These are phyloP conservation scores for Sebastes oblongus DNA, from an alignment of 2,797 vertebrate genomes.

Conservation along the genomic window DNA sequence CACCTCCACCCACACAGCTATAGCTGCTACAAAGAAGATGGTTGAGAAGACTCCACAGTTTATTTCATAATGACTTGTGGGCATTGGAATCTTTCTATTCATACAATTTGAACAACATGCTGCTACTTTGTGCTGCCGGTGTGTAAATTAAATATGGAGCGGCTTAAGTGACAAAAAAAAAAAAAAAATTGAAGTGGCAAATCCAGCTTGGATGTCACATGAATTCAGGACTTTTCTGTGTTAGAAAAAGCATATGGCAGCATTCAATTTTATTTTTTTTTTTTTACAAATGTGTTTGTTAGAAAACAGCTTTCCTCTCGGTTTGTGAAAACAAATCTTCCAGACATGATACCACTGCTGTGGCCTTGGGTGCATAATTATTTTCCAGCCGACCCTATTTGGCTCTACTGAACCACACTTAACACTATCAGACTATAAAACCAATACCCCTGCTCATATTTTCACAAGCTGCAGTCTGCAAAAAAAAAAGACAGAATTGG, in stretches of 20 bases:
- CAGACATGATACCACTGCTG: not conserved
- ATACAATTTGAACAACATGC: not conserved
- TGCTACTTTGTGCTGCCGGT: not conserved
- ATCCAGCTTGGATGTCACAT: not conserved
- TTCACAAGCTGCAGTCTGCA: not conserved
- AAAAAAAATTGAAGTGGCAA: not conserved
- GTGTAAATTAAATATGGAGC: not conserved
- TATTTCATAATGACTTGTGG: slow-evolving; percentile 23
- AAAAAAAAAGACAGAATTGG: not conserved
- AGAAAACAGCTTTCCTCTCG: not conserved
- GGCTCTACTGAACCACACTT: not conserved
- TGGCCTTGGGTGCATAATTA: slow-evolving; percentile 1
- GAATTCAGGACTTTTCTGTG: not conserved
- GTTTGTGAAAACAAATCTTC: slow-evolving; percentile 5
- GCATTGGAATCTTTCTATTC: slow-evolving; percentile 8
- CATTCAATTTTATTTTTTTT: too few species aligned
- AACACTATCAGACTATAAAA: not conserved
- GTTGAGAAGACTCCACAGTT: slow-evolving; percentile 15
- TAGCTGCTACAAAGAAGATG: slow-evolving; percentile 20
- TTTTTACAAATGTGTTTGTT: not conserved
- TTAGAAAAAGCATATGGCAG: not conserved
- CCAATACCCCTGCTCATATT: not conserved
- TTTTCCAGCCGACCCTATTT: not conserved
- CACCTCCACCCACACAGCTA: slow-evolving; percentile 46
- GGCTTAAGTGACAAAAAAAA: not conserved